phyloP scores from a whole-genome alignment of 2,113 vertebrate species.

The Daboia siamensis region DNA sequence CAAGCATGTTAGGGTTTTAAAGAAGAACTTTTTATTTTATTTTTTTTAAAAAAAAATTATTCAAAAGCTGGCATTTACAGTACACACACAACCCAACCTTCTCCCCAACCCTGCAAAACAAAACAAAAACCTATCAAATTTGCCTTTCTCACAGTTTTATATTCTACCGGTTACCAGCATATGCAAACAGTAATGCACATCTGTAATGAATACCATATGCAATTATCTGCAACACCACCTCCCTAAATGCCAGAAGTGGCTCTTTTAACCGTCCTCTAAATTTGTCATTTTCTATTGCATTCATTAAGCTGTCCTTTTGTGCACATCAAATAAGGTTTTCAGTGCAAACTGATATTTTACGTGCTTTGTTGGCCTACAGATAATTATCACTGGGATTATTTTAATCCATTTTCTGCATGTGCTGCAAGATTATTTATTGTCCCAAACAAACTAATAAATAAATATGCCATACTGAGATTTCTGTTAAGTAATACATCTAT shows the following conservation, averaged over 20 bases:
- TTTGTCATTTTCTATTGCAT: conserved; percentile 12
- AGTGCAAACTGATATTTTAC: neutral
- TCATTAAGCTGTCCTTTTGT: conserved; percentile 2
- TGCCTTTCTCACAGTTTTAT: conserved; percentile 8
- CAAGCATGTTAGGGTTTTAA: neutral
- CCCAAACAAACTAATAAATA: neutral
- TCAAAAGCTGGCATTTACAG: neutral
- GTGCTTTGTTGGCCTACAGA: neutral
- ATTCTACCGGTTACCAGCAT: neutral
- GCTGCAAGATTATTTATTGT: neutral
- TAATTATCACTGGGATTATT: neutral
- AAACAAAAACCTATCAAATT: neutral
- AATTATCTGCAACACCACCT: conserved; percentile 19
- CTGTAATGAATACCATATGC: conserved; percentile 22
- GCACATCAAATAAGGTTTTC: neutral
- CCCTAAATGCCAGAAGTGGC: conserved; percentile 19
- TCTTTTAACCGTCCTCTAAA: conserved; percentile 7
- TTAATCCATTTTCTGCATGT: neutral
- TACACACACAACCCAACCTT: neutral
- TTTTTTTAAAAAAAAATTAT: conserved; percentile 2
- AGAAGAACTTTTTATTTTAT: neutral
- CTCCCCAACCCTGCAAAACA: neutral
- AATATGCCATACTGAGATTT: neutral
- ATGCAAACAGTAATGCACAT: conserved; percentile 18
- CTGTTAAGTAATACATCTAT: neutral